A percentile compares a stretch with the other conserved stretches of the same genome.
phyloP scores from a whole-genome alignment of 1,140 invertebrate genomes.

The Aethina tumida region DNA sequence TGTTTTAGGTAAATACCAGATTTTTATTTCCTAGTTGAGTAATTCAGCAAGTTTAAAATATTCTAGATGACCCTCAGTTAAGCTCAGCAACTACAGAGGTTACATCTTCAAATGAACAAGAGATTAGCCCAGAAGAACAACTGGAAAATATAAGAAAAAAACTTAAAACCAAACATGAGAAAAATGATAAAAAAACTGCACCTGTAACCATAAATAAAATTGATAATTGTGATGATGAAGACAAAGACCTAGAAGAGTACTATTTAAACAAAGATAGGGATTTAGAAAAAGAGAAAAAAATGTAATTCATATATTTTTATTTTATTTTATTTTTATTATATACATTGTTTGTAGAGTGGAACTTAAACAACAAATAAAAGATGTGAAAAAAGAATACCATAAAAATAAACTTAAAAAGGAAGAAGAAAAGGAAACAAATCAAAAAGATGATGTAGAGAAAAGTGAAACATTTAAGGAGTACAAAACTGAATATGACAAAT shows the following conservation, averaged over 20 bases:
- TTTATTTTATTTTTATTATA: slow-evolving; percentile 12
- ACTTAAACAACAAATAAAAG: slow-evolving; percentile 64
- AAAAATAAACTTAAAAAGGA: slow-evolving; percentile 52
- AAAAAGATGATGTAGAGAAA: slow-evolving; percentile 37
- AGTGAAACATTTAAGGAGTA: slow-evolving; percentile 63
- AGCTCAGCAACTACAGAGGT: slow-evolving; percentile 52
- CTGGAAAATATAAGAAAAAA: slow-evolving; percentile 45
- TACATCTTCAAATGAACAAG: slow-evolving; percentile 23
- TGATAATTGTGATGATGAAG: slow-evolving; percentile 27
- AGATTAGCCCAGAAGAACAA: slow-evolving; percentile 41
- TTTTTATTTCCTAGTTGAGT: slow-evolving; percentile 9
- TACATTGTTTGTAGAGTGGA: slow-evolving; percentile 50
- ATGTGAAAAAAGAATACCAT: slow-evolving; percentile 58
- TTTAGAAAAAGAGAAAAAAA: slow-evolving; percentile 54
- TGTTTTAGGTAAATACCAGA: slow-evolving; percentile 42
- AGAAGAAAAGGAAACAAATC: slow-evolving; percentile 36
- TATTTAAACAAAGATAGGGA: slow-evolving; percentile 52
- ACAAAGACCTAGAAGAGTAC: slow-evolving; percentile 22
- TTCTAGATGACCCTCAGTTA: slow-evolving; percentile 72
- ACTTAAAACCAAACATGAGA: slow-evolving; percentile 26
- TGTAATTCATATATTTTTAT: slow-evolving; percentile 40
- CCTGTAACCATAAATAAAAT: slow-evolving; percentile 17
- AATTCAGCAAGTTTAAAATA: slow-evolving; percentile 3
- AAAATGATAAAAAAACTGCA: slow-evolving; percentile 32
- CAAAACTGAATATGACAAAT: slow-evolving; percentile 66